Percentiles rank a stretch among this genome's conserved stretches.
Evolutionary conservation across 2,888 invertebrate species (phyloP).

Genomic region (Netelia fuscicornis): DNA sequence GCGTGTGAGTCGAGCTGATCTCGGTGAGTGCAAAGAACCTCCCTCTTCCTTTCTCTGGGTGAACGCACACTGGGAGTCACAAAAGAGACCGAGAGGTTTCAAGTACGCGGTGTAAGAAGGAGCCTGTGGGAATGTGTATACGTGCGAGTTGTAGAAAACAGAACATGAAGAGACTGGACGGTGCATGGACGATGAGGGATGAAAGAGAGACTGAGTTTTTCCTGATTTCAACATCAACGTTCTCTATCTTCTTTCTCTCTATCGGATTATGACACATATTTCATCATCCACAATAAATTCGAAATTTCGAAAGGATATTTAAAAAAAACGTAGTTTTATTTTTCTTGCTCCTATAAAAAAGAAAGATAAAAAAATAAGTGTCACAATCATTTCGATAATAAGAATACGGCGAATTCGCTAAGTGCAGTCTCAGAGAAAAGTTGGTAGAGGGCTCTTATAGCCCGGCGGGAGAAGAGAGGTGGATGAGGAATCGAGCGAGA

Average conservation of each 20-base stretch:
- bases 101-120: constrained; percentile 32
- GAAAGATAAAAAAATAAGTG: neutral
- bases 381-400: constrained; percentile 73
- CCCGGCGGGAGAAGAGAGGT: constrained; percentile 71
- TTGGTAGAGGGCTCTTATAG: constrained; percentile 69
- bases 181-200: constrained; percentile 30
- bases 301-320: too few species aligned
- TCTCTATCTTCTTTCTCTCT: constrained; percentile 2
- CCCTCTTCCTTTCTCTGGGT: constrained; percentile 29
- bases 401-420: constrained; percentile 78
- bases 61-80: constrained; percentile 12
- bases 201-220: constrained; percentile 31
- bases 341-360: too few species aligned
- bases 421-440: constrained; percentile 79
- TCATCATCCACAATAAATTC: too few species aligned
- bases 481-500: constrained; percentile 28
- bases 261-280: neutral
- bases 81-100: constrained; percentile 41
- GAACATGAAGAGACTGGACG: constrained; percentile 28
- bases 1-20: constrained; percentile 52
- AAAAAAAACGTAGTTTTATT: too few species aligned
- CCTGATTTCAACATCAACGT: constrained; percentile 36
- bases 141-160: constrained; percentile 28
- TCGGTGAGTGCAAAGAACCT: constrained; percentile 66
- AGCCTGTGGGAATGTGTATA: constrained; percentile 31